These are phyloP conservation scores for Psilanteris sp. DNA, from an alignment of 1,140 invertebrate genomes.

Conservation along the genomic window DNA sequence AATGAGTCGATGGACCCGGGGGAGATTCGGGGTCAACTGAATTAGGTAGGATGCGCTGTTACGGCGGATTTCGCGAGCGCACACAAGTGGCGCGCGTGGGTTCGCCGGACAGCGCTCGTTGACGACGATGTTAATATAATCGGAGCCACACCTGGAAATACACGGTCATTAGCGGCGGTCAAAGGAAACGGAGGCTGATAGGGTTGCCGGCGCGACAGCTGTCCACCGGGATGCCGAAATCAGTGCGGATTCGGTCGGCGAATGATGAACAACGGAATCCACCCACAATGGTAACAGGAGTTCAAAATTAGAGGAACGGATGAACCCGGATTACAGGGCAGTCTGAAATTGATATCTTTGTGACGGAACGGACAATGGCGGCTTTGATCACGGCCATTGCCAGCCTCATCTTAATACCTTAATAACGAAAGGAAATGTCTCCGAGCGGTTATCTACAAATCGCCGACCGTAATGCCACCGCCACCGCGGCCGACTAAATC, in stretches of 20 bases:
- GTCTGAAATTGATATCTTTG: constrained; percentile 41
- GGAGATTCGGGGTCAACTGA: constrained; percentile 6
- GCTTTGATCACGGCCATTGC: constrained; percentile 25
- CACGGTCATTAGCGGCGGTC: constrained; percentile 17
- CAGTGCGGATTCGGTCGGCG: constrained; percentile 4
- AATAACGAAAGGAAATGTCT: no score
- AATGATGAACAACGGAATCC: constrained; percentile 24
- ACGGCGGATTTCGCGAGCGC: neutral
- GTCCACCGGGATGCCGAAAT: neutral
- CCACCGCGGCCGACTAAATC: no score
- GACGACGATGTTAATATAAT: neutral
- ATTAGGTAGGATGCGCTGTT: constrained; percentile 7
- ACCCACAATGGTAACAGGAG: constrained; percentile 27
- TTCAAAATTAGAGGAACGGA: constrained; percentile 44
- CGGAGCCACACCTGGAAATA: constrained; percentile 12
- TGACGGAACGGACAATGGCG: constrained; percentile 26
- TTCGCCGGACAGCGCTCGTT: neutral
- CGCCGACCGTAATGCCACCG: no score
- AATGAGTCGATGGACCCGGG: neutral
- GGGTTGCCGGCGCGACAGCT: no score
- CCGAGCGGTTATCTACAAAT: constrained; percentile 2
- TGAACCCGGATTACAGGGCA: constrained; percentile 37
- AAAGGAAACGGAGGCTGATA: constrained; percentile 19
- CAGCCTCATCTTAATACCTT: constrained; percentile 33
- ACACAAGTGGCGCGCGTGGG: no score